phyloP scores from a whole-genome alignment of 2,888 invertebrate genomes.

The Coleophora flavipennella region DNA sequence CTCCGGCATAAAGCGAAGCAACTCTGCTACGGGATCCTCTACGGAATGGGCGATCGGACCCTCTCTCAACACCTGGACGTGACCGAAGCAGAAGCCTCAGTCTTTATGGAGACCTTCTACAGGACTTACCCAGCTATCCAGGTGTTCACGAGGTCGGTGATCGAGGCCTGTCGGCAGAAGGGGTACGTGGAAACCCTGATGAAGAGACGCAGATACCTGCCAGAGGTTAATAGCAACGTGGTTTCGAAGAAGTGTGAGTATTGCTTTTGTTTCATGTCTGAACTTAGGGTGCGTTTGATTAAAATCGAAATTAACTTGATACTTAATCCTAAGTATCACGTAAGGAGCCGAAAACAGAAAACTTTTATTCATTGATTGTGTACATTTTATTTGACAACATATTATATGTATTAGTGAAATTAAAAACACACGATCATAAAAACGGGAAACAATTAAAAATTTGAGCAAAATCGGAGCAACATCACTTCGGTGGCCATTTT shows the following conservation, averaged over 20 bases:
- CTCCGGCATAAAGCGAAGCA: constrained; percentile 91
- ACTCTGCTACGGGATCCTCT: constrained; percentile 96
- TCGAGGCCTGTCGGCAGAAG: constrained; percentile 76
- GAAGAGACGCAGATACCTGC: constrained; percentile 84
- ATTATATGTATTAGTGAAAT: too few species aligned
- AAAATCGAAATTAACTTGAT: too few species aligned
- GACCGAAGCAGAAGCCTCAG: constrained; percentile 82
- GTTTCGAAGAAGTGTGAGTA: constrained; percentile 73
- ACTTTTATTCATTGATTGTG: too few species aligned
- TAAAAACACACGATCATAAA: too few species aligned
- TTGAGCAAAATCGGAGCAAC: too few species aligned
- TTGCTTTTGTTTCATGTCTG: constrained; percentile 3
- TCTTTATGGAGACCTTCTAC: constrained; percentile 87
- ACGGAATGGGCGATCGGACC: constrained; percentile 93
- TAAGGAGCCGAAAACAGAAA: too few species aligned
- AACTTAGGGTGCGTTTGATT: too few species aligned
- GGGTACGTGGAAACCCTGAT: constrained; percentile 90
- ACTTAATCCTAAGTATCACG: too few species aligned
- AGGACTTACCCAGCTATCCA: constrained; percentile 81
- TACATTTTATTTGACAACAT: too few species aligned
- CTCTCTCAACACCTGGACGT: constrained; percentile 86
- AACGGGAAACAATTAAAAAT: too few species aligned
- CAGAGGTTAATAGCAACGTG: constrained; percentile 78
- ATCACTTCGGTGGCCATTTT: too few species aligned
- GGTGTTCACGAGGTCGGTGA: constrained; percentile 61